Evolutionary conservation across 2,888 invertebrate genomes (phyloP).

Genomic region (Sinhomidia bicolor): DNA sequence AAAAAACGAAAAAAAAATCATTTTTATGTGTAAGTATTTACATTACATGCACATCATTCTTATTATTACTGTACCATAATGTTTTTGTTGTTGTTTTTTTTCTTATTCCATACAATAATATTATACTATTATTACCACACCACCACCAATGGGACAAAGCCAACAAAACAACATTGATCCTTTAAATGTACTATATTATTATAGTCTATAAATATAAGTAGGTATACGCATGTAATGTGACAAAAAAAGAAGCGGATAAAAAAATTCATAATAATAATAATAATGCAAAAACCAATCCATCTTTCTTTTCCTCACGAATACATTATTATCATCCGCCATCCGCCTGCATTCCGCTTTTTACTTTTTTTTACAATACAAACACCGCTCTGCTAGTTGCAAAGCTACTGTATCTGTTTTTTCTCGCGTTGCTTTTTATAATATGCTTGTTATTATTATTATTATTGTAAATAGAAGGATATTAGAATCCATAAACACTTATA

Average conservation of each 20-base stretch:
- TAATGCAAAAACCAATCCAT: slow-evolving; percentile 73
- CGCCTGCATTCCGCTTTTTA: too few species aligned
- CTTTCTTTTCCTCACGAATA: slow-evolving; percentile 35
- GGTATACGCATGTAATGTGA: slow-evolving; percentile 41
- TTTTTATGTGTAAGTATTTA: not conserved
- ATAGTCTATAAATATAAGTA: not conserved
- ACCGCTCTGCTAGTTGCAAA: too few species aligned
- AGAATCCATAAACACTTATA: not conserved
- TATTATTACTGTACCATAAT: slow-evolving; percentile 20
- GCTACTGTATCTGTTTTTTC: too few species aligned
- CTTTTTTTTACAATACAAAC: not conserved
- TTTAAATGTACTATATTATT: not conserved
- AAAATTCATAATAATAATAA: slow-evolving; percentile 36
- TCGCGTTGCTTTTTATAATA: not conserved
- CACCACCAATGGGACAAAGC: slow-evolving; percentile 54
- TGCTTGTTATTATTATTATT: not conserved
- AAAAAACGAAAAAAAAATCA: slow-evolving; percentile 1
- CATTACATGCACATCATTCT: not conserved
- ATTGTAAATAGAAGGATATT: not conserved
- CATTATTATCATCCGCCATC: not conserved
- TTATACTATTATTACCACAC: slow-evolving; percentile 29
- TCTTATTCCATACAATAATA: not conserved
- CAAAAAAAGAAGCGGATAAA: slow-evolving; percentile 37
- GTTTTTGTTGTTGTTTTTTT: not conserved
- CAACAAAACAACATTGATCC: slow-evolving; percentile 46